A percentile compares a stretch with the other conserved stretches of the same genome.
Conservation (phyloP, 2,797 vertebrate species). For the Clamator glandarius region DNA sequence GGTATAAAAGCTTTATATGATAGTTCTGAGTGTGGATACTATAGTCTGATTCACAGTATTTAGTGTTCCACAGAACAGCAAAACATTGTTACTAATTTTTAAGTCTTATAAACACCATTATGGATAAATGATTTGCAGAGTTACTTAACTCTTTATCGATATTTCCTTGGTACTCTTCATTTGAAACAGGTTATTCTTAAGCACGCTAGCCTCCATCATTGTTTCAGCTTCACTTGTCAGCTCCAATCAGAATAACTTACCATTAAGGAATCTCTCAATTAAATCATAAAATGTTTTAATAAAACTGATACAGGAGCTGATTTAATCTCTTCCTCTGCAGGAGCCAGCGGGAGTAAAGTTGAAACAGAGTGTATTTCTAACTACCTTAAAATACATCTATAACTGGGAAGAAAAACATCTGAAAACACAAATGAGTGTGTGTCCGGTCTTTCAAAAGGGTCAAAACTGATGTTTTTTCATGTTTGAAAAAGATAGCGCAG, state of each 20-base stretch:
- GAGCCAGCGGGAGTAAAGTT: background rate
- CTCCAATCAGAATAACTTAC: background rate
- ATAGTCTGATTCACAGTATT: background rate
- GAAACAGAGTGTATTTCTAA: background rate
- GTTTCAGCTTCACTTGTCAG: background rate
- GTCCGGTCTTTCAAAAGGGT: background rate
- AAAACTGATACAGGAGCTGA: background rate
- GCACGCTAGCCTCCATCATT: background rate
- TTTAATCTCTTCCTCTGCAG: background rate
- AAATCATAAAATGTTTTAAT: background rate
- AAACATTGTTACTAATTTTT: background rate
- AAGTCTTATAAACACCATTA: background rate
- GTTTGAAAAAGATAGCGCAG: background rate
- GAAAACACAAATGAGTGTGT: background rate
- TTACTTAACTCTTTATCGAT: background rate
- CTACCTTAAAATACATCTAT: background rate
- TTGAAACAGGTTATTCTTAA: background rate
- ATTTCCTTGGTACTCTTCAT: background rate
- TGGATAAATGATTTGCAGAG: background rate
- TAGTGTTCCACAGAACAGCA: background rate
- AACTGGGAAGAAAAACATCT: background rate
- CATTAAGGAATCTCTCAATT: background rate
- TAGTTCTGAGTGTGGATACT: background rate
- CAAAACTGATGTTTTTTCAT: background rate
- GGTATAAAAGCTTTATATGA: background rate